Evolutionary conservation across 2,113 vertebrate genomes (phyloP), one percentile per base, ranked within the genome.

Genomic region (Cygnus buccinator): DNA sequence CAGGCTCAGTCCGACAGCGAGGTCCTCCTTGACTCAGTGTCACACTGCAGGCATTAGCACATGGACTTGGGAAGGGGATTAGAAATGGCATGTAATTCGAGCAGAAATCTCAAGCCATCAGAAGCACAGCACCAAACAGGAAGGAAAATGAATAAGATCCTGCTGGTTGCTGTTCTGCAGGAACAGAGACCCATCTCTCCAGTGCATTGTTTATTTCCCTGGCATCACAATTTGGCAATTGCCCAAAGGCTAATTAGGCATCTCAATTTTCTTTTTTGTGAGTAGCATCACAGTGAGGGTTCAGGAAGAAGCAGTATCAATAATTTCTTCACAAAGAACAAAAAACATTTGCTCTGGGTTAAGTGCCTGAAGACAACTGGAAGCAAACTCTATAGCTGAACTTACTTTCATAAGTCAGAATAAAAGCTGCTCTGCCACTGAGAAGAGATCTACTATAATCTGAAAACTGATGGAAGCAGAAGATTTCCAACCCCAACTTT

Each of bases 171-270:
- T 89, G 77, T 68, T 93, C 91, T 75, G 90, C 0, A 0, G 82
- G 77, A 97, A 74, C 54, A 8, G 63, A 95, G 55, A 19, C 73
- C 23, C 0, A 0, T 86, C 55, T 95, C 94, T 92, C 79, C 74
- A 72, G 65, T 0, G 0, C 41, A 57, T 66, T 74, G 67, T 87
- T 95, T 92, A 89, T 93, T 93, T 82, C 63, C 72, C 66, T 59
- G 59, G 31, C 44, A 68, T 72, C 43, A 50, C 25, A 76, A 79
- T 83, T 88, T 89, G 89, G 92, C 68, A 81, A 85, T 83, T 48
- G 43, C 54, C 80, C 73, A 87, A 93, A 46, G 87, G 28, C 87
- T 96, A 95, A 96, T 97, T 93, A 96, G 85, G 84, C 67, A 84
- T 63, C 82, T 94, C 55, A 41, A 10, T 92, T 96, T 93, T 94